phyloP scores from a whole-genome alignment of 35 echinoderm and acorn worm genomes.

The Apostichopus japonicus region DNA sequence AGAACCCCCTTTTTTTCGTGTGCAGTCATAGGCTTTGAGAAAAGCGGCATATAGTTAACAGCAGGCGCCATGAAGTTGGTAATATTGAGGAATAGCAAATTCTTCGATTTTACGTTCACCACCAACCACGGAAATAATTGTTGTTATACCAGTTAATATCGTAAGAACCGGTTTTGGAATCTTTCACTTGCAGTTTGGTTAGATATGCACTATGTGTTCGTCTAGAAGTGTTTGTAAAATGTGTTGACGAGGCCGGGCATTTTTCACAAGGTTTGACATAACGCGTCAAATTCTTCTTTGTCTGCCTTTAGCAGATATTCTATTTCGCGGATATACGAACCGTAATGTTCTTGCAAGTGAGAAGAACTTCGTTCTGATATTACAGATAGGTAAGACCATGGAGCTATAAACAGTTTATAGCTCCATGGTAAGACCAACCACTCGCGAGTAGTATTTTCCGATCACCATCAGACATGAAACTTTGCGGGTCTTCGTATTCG shows the following conservation, averaged over 20 bases:
- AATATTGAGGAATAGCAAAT: conserved; percentile 44
- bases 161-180: background rate
- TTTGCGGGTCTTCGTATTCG: conserved; percentile 5
- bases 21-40: conserved; percentile 53
- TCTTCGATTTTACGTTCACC: conserved; percentile 8
- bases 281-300: conserved; percentile 8
- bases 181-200: background rate
- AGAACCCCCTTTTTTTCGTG: conserved; percentile 28
- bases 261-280: background rate
- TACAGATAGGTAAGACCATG: background rate
- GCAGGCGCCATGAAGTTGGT: conserved; percentile 29
- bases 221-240: background rate
- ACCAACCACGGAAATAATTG: background rate
- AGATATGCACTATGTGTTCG: background rate
- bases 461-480: conserved; percentile 35
- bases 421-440: background rate
- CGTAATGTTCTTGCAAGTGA: background rate
- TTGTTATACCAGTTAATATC: background rate
- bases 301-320: background rate
- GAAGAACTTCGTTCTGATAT: background rate
- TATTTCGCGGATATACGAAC: too few species aligned
- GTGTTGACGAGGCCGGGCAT: conserved; percentile 31
- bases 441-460: background rate
- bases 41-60: conserved; percentile 55
- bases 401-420: too few species aligned